Evolutionary conservation across 2,797 vertebrate genomes (phyloP).

Genomic region (Xenentodon cancila): DNA sequence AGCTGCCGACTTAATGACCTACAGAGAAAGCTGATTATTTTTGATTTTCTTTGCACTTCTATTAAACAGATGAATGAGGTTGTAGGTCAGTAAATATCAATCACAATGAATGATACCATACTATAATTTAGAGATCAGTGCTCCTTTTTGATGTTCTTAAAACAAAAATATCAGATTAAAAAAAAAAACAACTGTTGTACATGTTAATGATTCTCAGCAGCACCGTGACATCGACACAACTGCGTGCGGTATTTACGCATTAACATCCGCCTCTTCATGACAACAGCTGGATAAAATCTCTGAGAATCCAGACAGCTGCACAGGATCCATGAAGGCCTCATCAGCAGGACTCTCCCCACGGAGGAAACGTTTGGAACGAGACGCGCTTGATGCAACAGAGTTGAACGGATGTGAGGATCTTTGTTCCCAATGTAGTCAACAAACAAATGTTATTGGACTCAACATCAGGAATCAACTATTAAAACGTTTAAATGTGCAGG

Average conservation of each 20-base stretch:
- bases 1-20: too few relatives aligned
- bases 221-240: not conserved
- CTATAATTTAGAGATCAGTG: too few relatives aligned
- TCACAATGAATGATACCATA: too few relatives aligned
- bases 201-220: not conserved
- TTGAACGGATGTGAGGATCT: constrained; percentile 53
- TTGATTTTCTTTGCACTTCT: too few relatives aligned
- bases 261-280: constrained; percentile 31
- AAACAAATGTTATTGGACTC: constrained; percentile 31
- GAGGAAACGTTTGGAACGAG: constrained; percentile 46
- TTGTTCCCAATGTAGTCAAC: constrained; percentile 42
- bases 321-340: constrained; percentile 34
- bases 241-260: not conserved
- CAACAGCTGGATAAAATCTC: constrained; percentile 64
- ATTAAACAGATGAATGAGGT: too few relatives aligned
- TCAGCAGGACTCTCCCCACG: constrained; percentile 23
- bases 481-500: constrained; percentile 15
- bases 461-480: not conserved
- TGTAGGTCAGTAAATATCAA: too few relatives aligned
- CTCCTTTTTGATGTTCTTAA: too few relatives aligned
- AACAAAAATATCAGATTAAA: too few relatives aligned
- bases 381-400: constrained; percentile 19
- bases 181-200: too few relatives aligned
- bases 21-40: too few relatives aligned
- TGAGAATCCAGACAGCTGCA: constrained; percentile 66